Percentiles rank a stretch among this genome's conserved stretches.
Conservation (phyloP, 2,113 vertebrate species). For the Gasterosteus nipponicus region DNA sequence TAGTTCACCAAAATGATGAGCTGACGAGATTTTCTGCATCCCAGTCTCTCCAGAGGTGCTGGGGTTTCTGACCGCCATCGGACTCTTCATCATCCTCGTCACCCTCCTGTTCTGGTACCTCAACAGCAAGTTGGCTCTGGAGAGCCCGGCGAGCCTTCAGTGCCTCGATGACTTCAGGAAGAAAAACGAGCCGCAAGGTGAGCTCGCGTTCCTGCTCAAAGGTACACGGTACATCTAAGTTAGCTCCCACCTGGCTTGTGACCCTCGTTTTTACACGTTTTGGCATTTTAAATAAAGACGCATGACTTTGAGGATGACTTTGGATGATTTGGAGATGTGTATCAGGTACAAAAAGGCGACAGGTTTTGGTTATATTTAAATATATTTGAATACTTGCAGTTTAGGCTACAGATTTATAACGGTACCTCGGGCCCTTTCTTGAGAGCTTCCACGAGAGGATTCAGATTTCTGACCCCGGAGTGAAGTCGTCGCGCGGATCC, state of each 20-base stretch:
- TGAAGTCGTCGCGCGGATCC: background rate
- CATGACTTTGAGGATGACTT: background rate
- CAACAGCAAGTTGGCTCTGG: constrained; percentile 95
- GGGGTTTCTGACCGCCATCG: constrained; percentile 94
- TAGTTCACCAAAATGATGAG: background rate
- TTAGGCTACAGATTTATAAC: background rate
- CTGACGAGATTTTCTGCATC: constrained; percentile 22
- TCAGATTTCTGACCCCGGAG: background rate
- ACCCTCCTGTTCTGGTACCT: constrained; percentile 95
- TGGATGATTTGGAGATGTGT: background rate
- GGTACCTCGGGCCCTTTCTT: background rate
- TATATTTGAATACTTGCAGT: background rate
- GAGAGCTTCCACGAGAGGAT: background rate
- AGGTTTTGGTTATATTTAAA: no score
- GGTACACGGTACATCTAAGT: background rate
- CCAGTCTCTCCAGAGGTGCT: constrained; percentile 97
- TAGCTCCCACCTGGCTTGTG: background rate
- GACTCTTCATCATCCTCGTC: constrained; percentile 93
- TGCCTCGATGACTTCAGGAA: constrained; percentile 90
- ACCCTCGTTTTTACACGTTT: background rate
- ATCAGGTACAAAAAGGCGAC: background rate
- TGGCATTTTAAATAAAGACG: background rate
- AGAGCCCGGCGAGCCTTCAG: constrained; percentile 89
- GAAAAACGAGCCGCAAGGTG: constrained; percentile 86
- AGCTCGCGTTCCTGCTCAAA: constrained; percentile 49